These are phyloP conservation scores for Nomada fucata DNA, from an alignment of 2,888 invertebrate species.

Conservation along the genomic window DNA sequence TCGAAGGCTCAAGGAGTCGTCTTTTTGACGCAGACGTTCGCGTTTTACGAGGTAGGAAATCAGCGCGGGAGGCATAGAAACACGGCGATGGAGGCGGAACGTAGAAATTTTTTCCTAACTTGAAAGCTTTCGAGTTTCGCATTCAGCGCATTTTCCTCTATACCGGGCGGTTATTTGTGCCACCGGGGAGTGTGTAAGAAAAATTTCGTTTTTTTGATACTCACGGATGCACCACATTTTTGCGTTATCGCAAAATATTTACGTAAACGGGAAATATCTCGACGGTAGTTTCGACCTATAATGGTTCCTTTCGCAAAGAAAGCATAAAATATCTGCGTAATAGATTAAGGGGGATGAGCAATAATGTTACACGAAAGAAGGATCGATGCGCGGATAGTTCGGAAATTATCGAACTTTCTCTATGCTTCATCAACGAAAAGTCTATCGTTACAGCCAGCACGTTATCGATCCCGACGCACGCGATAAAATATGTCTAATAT, in stretches of 20 bases:
- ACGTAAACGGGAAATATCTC: neutral
- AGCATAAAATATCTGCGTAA: neutral
- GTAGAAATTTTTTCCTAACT: conserved; percentile 32
- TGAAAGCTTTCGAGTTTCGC: conserved; percentile 32
- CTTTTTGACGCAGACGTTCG: conserved; percentile 16
- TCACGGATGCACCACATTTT: neutral
- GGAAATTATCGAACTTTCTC: conserved; percentile 62
- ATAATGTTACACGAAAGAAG: conserved; percentile 46
- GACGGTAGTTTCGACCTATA: neutral
- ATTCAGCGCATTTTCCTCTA: conserved; percentile 23
- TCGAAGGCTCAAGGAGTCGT: conserved; percentile 12
- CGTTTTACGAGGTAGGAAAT: conserved; percentile 13
- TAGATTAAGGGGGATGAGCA: neutral
- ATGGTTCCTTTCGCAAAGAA: neutral
- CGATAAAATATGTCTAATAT: conserved; percentile 72
- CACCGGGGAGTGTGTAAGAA: neutral
- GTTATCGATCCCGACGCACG: conserved; percentile 68
- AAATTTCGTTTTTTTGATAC: neutral
- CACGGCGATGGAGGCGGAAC: neutral
- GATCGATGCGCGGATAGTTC: conserved; percentile 29
- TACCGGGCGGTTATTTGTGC: neutral
- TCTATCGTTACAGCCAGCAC: conserved; percentile 65
- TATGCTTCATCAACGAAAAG: conserved; percentile 52
- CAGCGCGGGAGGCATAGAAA: neutral
- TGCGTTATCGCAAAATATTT: neutral